These are phyloP conservation scores for Hyperoodon ampullatus DNA, from an alignment of 2,113 vertebrate genomes.

Conservation along the genomic window DNA sequence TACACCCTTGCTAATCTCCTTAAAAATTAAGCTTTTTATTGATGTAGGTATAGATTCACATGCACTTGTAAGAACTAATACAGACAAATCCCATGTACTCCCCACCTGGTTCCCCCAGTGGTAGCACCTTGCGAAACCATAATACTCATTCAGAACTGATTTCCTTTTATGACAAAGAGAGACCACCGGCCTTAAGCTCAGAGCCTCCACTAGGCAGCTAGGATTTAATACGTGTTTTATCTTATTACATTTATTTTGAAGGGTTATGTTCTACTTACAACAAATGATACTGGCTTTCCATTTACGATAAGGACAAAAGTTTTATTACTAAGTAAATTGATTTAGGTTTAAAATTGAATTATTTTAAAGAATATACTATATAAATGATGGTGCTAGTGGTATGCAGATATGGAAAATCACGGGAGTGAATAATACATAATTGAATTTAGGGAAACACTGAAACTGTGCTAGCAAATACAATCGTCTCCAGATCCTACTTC, in stretches of 20 bases:
- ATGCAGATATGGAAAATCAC: not conserved
- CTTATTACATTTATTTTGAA: not conserved
- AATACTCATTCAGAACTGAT: accelerated
- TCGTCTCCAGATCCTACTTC: too few relatives aligned
- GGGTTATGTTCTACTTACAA: not conserved
- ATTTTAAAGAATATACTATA: constrained; percentile 10
- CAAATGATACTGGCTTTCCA: not conserved
- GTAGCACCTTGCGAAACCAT: not conserved
- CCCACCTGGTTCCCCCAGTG: not conserved
- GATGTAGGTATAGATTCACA: not conserved
- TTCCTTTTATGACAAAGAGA: not conserved
- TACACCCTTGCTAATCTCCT: too few relatives aligned
- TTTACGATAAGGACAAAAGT: constrained; percentile 34
- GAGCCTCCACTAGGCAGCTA: accelerated
- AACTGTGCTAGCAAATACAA: accelerated
- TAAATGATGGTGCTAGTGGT: not conserved
- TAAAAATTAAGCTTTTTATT: not conserved
- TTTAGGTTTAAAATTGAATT: constrained; percentile 40
- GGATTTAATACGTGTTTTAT: not conserved
- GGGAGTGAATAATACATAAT: not conserved
- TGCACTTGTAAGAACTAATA: not conserved
- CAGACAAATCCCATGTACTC: accelerated
- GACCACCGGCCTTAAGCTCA: accelerated
- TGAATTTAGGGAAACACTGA: not conserved
- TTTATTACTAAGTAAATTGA: constrained; percentile 47